Conservation (phyloP, 2,797 vertebrate genomes). For the Rhyacichthys aspro region DNA sequence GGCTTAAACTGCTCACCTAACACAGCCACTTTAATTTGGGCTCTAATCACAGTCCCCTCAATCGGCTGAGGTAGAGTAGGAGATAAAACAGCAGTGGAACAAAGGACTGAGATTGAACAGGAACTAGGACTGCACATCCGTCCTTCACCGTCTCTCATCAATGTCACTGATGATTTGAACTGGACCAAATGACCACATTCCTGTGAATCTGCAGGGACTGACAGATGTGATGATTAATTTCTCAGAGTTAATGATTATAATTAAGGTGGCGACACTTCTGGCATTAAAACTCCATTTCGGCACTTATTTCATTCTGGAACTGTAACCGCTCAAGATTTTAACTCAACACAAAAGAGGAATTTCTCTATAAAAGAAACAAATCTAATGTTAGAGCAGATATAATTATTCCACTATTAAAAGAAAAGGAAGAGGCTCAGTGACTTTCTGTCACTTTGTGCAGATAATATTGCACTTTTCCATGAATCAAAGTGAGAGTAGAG, state of each 20-base stretch:
- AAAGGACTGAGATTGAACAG: conserved; percentile 40
- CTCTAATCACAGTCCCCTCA: conserved; percentile 41
- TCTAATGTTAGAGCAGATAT: conserved; percentile 19
- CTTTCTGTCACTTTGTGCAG: neutral
- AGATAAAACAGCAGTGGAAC: conserved; percentile 47
- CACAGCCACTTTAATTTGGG: conserved; percentile 48
- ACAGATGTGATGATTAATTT: conserved; percentile 55
- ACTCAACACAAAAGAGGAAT: conserved; percentile 6
- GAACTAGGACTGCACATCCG: conserved; percentile 38
- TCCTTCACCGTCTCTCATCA: conserved; percentile 53
- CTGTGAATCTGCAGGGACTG: conserved; percentile 35
- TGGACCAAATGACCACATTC: conserved; percentile 42
- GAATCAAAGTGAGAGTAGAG: too few species aligned
- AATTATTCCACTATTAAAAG: conserved; percentile 38
- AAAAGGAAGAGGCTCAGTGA: neutral
- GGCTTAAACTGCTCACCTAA: conserved; percentile 47
- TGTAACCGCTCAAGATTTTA: conserved; percentile 22
- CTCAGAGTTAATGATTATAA: conserved; percentile 42
- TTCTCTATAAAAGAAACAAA: conserved; percentile 32
- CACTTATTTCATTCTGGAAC: conserved; percentile 28
- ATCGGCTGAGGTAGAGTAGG: conserved; percentile 38
- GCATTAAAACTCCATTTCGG: conserved; percentile 35
- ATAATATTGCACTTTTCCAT: neutral
- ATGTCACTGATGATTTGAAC: conserved; percentile 25
- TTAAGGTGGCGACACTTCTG: conserved; percentile 54